A percentile compares a stretch with the other conserved stretches of the same genome.
Evolutionary conservation across 1,140 invertebrate species (phyloP).

Genomic region (Aphelenchoides avenae): DNA sequence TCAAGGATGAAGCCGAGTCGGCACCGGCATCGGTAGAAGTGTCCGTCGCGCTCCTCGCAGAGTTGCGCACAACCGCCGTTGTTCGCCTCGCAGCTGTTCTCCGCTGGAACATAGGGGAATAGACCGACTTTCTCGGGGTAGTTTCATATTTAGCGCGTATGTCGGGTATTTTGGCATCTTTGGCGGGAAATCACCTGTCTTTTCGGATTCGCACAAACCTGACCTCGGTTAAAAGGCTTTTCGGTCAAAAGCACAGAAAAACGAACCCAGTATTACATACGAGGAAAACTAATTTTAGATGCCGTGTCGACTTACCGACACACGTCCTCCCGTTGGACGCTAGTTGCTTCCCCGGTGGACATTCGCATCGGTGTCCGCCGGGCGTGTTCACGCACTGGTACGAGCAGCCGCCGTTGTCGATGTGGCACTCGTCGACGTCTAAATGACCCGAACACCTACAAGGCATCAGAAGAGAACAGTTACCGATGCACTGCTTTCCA

Average conservation of each 20-base stretch:
- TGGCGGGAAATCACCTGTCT: no score
- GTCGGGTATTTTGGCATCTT: no score
- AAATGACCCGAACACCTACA: no score
- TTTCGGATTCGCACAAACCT: no score
- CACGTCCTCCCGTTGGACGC: slow-evolving; percentile 35
- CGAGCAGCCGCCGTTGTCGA: slow-evolving; percentile 24
- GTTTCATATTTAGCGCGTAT: no score
- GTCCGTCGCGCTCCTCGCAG: slow-evolving; percentile 60
- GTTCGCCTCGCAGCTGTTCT: slow-evolving; percentile 37
- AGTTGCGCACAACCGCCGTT: slow-evolving; percentile 45
- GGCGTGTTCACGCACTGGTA: slow-evolving; percentile 32
- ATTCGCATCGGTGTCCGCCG: slow-evolving; percentile 30
- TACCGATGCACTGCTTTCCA: slow-evolving; percentile 49
- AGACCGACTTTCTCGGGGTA: no score
- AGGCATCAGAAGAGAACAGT: no score
- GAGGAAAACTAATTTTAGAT: no score
- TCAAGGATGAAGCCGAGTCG: slow-evolving; percentile 14
- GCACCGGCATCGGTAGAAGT: slow-evolving; percentile 48
- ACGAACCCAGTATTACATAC: no score
- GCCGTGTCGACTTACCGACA: no score
- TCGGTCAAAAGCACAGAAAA: neutral
- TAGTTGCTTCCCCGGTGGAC: slow-evolving; percentile 17
- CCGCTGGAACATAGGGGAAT: no score
- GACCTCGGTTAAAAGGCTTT: slow-evolving; percentile 21
- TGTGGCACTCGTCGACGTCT: slow-evolving; percentile 29